These are phyloP conservation scores for Phenganax stokvisi DNA, from an alignment of 92 coral and sea anemone species.

Conservation along the genomic window DNA sequence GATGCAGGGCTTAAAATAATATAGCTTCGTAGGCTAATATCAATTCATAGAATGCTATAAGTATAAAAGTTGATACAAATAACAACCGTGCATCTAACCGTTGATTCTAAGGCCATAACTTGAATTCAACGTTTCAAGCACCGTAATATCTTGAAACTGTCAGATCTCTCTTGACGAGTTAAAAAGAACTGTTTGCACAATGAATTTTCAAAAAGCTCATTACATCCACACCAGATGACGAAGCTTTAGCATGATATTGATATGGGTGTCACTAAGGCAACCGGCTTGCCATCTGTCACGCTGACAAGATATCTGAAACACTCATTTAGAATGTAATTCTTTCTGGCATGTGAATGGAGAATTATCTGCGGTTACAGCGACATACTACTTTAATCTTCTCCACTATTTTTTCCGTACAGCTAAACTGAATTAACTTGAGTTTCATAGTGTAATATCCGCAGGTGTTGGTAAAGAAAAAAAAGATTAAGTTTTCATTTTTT, in stretches of 20 bases:
- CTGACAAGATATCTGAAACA: not conserved
- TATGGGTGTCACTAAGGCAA: conserved; percentile 18
- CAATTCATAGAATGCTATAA: not conserved
- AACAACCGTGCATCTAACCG: not conserved
- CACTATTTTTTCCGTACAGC: too few species aligned
- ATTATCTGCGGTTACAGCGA: too few species aligned
- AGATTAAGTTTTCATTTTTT: too few species aligned
- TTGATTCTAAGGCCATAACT: conserved; percentile 14
- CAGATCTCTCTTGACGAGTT: not conserved
- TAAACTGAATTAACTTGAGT: too few species aligned
- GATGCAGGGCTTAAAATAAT: too few species aligned
- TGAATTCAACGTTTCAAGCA: not conserved
- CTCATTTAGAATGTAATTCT: not conserved
- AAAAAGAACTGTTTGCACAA: not conserved
- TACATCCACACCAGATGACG: conserved; percentile 7
- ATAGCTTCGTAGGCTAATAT: not conserved
- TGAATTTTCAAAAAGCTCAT: conserved; percentile 26
- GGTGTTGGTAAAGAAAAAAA: too few species aligned
- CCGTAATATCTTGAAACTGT: not conserved
- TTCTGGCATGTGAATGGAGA: too few species aligned
- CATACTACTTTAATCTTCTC: too few species aligned
- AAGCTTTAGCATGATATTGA: conserved; percentile 16
- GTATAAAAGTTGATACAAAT: not conserved
- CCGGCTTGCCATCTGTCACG: conserved; percentile 5
- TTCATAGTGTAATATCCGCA: too few species aligned